Percentiles rank a stretch among this genome's conserved stretches.
Conservation (phyloP, 30 jellyfish, hydroid and myxozoan genomes). For the Hydra vulgaris region DNA sequence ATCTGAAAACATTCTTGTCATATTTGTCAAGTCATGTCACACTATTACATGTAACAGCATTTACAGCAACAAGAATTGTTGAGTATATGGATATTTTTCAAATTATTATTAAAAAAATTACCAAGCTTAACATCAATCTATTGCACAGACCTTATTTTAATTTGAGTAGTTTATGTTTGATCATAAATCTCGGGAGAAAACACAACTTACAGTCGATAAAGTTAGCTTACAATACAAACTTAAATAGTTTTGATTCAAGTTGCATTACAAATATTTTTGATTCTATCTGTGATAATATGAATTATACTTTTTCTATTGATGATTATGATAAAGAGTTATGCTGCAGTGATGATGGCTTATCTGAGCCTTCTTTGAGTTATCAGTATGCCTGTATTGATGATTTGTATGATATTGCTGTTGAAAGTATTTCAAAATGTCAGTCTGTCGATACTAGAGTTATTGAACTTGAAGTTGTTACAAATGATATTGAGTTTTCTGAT, state of each 20-base stretch:
- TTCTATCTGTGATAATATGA: not conserved
- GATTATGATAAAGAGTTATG: not conserved
- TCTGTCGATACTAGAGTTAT: not conserved
- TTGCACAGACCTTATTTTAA: not conserved
- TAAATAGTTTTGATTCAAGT: not conserved
- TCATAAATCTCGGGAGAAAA: not conserved
- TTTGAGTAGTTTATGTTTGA: not conserved
- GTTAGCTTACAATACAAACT: not conserved
- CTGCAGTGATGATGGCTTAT: not conserved
- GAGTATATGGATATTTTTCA: not conserved
- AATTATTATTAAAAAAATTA: too few relatives aligned
- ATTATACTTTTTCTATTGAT: not conserved
- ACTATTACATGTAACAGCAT: not conserved
- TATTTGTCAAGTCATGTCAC: not conserved
- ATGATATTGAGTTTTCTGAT: not conserved
- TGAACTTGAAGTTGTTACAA: not conserved
- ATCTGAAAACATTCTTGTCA: not conserved
- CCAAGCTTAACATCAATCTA: not conserved
- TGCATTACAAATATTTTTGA: not conserved
- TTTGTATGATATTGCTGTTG: not conserved
- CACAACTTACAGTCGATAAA: not conserved
- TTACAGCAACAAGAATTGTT: not conserved
- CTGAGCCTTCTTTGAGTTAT: too few relatives aligned
- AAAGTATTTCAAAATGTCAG: not conserved
- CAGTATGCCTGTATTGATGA: not conserved